These are phyloP conservation scores for Hemicentrotus pulcherrimus DNA, from an alignment of 35 echinoderm and acorn worm species.

Conservation along the genomic window DNA sequence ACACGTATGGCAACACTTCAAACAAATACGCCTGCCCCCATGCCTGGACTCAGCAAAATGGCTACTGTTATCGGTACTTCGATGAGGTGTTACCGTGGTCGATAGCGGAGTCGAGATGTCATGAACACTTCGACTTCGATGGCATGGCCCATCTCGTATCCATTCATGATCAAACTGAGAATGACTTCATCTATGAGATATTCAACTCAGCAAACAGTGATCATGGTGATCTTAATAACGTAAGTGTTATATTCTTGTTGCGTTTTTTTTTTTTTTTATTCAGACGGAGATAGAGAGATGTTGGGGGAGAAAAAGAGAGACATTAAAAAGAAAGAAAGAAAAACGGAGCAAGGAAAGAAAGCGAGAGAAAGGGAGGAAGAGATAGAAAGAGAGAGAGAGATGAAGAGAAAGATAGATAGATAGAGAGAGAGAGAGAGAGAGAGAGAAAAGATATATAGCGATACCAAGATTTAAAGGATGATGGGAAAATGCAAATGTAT, in stretches of 20 bases:
- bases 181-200: not conserved
- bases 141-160: not conserved
- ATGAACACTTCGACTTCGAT: not conserved
- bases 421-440: no score
- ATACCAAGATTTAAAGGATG: no score
- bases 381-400: no score
- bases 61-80: not conserved
- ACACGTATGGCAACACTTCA: not conserved
- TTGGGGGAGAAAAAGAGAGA: no score
- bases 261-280: no score
- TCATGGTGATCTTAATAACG: not conserved
- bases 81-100: not conserved
- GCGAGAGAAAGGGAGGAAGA: no score
- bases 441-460: no score
- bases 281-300: no score
- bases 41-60: not conserved
- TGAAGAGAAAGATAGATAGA: no score
- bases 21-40: not conserved
- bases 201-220: not conserved
- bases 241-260: not conserved
- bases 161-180: not conserved
- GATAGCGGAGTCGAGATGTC: not conserved
- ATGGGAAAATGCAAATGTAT: no score
- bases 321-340: no score
- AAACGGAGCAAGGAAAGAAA: no score